These are phyloP conservation scores for Nomada ruficornis DNA, from an alignment of 2,888 invertebrate genomes.

Conservation along the genomic window DNA sequence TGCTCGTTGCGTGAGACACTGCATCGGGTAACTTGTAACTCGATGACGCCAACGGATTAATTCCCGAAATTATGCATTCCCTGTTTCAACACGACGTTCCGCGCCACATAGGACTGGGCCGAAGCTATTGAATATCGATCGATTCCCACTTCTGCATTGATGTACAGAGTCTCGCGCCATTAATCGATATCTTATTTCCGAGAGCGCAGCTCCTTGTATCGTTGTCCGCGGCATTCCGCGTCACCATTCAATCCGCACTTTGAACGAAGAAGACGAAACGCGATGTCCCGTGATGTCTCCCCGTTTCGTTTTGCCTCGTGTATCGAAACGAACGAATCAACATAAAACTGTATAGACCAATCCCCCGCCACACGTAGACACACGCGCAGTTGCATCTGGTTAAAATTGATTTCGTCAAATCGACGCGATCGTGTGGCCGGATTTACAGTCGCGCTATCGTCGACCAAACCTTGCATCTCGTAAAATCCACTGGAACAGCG, in stretches of 20 bases:
- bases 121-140: conserved; percentile 43
- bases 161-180: conserved; percentile 27
- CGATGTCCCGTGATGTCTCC: conserved; percentile 39
- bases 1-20: too few species aligned
- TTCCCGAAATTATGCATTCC: conserved; percentile 11
- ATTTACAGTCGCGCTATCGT: conserved; percentile 28
- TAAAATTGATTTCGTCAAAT: conserved; percentile 67
- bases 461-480: conserved; percentile 34
- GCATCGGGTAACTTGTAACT: not conserved
- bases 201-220: not conserved
- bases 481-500: conserved; percentile 48
- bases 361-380: not conserved
- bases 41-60: not conserved
- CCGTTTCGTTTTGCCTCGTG: conserved; percentile 23
- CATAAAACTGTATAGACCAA: conserved; percentile 46
- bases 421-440: conserved; percentile 40
- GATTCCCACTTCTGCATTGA: conserved; percentile 7
- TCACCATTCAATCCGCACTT: conserved; percentile 32
- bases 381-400: not conserved
- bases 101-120: not conserved
- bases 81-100: conserved; percentile 6
- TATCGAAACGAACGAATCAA: conserved; percentile 49
- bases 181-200: conserved; percentile 56
- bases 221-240: conserved; percentile 15
- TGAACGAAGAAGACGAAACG: conserved; percentile 21